These are phyloP conservation scores for Rissa tridactyla DNA, from an alignment of 2,113 vertebrate species.

Conservation along the genomic window DNA sequence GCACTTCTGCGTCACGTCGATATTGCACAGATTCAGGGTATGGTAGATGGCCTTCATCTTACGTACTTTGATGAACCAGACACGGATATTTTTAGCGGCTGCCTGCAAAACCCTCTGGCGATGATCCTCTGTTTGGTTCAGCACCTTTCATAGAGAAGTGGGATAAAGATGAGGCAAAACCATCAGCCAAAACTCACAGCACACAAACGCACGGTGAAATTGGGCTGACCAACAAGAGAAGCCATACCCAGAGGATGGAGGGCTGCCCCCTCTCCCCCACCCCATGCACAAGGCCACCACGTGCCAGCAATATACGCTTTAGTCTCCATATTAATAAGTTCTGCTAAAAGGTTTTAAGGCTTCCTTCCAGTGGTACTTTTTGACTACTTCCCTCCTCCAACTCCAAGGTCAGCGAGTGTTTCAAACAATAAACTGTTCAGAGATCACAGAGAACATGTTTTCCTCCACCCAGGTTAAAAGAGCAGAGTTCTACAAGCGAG, in stretches of 20 bases:
- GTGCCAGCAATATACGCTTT: background rate
- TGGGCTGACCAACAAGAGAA: background rate
- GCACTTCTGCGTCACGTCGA: constrained; percentile 98
- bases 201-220: accelerated
- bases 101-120: constrained; percentile 95
- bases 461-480: constrained; percentile 29
- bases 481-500: background rate
- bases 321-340: background rate
- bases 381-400: background rate
- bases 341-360: background rate
- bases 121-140: constrained; percentile 98
- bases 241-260: background rate
- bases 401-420: background rate
- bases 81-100: constrained; percentile 90
- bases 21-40: constrained; percentile 97
- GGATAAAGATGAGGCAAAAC: background rate
- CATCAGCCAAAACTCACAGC: background rate
- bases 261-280: background rate
- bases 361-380: background rate
- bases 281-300: background rate
- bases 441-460: background rate
- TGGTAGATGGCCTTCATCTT: constrained; percentile 99
- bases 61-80: constrained; percentile 99
- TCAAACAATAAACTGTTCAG: background rate
- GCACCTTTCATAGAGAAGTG: constrained; percentile 76